Base-by-base conservation (phyloP, 2,888 invertebrate genomes). In the Ophion obscuratus region DNA sequence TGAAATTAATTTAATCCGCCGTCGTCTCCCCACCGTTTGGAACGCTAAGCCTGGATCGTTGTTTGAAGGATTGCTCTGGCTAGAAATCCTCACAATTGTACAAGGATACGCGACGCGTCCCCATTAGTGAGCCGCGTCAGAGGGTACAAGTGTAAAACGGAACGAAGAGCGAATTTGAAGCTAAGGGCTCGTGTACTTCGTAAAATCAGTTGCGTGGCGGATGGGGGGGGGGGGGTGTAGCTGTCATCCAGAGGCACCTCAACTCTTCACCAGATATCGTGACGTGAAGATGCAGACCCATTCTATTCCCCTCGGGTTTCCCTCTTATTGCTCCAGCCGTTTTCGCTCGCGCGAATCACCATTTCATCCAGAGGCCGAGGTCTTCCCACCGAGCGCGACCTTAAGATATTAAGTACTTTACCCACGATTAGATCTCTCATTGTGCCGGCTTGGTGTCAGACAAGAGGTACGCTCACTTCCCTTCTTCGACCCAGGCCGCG, bases 381-480 rank as follows among this genome's bases (percentile, higher is more conserved):
- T 84, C 87, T 86, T 84, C 80, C 84, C 80, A 78, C 87, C 88
- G 90, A 88, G 91, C 64, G 53, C 92, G 92, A 93, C 92, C 93
- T 93, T 92, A 92, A 93, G 93, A 94, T 94, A 94, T 94, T 94
- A 94, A 94, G 93, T 93, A 93, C 93, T 94, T 94, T 93, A 92
- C 92, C 90, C 90, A 90, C 93, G 94, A 94, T 94, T 94, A 94
- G 93, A 94, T 94, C 94, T 93, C 92, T 92, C 93, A 93, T 94
- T 93, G 94, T 94, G 89, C 90, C 89, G 88, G 89, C 87, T 88
- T 87, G 91, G 92, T 93, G 93, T 93, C 93, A 93, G 94, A 93
- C 94, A 94, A 93, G 92, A 91, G 92, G 90, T 91, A 91, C 91
- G 84, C 84, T 81, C 87, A 61, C 78, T 77, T 62, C 81, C 82